Percentiles rank a stretch among this genome's conserved stretches.
These are phyloP conservation scores for Drosophila sproati DNA, from an alignment of 1,140 invertebrate genomes.

Conservation along the genomic window DNA sequence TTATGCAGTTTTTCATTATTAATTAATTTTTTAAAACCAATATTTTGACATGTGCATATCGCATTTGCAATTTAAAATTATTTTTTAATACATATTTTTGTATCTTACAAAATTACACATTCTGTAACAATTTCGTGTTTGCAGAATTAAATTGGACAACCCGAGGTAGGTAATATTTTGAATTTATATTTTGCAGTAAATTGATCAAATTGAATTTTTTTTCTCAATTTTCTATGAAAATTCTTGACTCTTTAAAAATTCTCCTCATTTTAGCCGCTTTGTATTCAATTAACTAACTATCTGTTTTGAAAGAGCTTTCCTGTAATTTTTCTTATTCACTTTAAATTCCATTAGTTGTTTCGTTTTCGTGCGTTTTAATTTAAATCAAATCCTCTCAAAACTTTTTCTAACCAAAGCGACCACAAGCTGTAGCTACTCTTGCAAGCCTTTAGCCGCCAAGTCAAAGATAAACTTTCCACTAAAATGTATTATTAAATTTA, in stretches of 20 bases:
- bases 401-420: constrained; percentile 26
- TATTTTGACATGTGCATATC: background rate
- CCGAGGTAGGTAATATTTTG: too few relatives aligned
- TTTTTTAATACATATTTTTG: background rate
- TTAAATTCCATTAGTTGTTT: constrained; percentile 3
- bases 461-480: constrained; percentile 72
- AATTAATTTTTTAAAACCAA: background rate
- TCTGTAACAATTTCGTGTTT: too few relatives aligned
- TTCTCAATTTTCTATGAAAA: background rate
- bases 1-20: background rate
- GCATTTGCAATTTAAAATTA: background rate
- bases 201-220: background rate
- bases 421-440: constrained; percentile 26
- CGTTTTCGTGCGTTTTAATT: constrained; percentile 15
- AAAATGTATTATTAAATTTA: constrained; percentile 79
- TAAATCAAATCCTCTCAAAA: constrained; percentile 27
- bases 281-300: background rate
- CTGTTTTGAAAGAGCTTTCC: background rate
- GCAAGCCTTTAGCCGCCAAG: constrained; percentile 17
- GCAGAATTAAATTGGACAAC: too few relatives aligned
- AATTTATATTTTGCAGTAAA: background rate
- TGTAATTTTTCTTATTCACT: background rate
- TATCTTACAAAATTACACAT: too few relatives aligned
- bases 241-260: too few relatives aligned
- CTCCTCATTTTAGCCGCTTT: background rate